phyloP scores from a whole-genome alignment of 2,113 vertebrate genomes.

The Serilophus lunatus region DNA sequence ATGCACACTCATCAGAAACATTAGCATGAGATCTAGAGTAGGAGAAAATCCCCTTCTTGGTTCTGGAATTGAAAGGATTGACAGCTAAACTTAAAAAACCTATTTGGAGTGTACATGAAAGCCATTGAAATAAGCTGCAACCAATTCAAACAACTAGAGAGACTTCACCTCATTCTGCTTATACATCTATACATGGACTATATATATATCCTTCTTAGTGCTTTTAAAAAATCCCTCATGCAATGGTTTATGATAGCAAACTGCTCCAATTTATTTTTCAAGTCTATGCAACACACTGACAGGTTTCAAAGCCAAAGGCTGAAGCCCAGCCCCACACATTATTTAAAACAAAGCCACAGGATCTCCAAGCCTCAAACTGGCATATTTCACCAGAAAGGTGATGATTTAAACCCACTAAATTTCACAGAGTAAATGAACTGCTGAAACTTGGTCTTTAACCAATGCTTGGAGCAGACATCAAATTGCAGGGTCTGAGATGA shows the following conservation, averaged over 20 bases:
- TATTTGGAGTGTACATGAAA: neutral
- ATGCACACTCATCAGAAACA: neutral
- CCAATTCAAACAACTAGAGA: neutral
- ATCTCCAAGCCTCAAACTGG: conserved; percentile 22
- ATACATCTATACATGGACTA: neutral
- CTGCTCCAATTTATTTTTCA: conserved; percentile 10
- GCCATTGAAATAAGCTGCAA: neutral
- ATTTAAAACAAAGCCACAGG: conserved; percentile 42
- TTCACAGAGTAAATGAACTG: conserved; percentile 37
- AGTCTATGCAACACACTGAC: neutral
- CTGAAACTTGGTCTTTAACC: conserved; percentile 48
- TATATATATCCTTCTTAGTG: neutral
- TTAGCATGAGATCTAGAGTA: neutral
- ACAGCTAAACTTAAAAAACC: neutral
- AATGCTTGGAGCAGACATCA: conserved; percentile 45
- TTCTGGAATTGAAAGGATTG: neutral
- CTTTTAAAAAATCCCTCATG: neutral
- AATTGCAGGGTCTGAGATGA: conserved; percentile 42
- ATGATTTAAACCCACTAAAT: conserved; percentile 43
- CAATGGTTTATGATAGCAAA: neutral
- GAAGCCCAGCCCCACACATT: conserved; percentile 24
- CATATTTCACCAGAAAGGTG: conserved; percentile 34
- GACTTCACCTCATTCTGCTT: neutral
- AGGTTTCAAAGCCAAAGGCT: neutral
- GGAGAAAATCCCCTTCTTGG: neutral